Percentiles rank a stretch among this genome's conserved stretches.
Conservation (phyloP, 1,140 invertebrate genomes). For the Tetraneura akinire region DNA sequence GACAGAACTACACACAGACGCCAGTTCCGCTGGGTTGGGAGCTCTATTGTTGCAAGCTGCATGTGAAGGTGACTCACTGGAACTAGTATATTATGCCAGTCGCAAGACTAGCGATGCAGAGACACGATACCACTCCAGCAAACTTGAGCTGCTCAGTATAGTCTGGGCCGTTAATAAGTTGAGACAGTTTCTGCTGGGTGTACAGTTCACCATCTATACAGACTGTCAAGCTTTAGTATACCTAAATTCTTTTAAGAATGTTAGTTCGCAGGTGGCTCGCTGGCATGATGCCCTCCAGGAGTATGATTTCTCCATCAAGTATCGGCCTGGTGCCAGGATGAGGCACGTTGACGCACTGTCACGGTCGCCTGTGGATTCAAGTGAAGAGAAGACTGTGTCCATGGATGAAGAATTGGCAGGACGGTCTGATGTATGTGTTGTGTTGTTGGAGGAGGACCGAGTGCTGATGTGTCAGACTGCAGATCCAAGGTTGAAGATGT, state of each 20-base stretch:
- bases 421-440: neutral
- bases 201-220: slow-evolving; percentile 5
- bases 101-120: slow-evolving; percentile 6
- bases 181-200: neutral
- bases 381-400: neutral
- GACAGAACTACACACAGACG: slow-evolving; percentile 57
- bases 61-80: neutral
- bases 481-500: too few relatives aligned
- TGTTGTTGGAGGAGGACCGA: neutral
- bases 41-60: slow-evolving; percentile 56
- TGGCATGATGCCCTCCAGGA: slow-evolving; percentile 57
- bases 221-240: slow-evolving; percentile 34
- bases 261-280: slow-evolving; percentile 55
- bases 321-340: slow-evolving; percentile 55
- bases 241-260: slow-evolving; percentile 36
- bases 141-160: slow-evolving; percentile 13
- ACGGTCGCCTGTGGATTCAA: neutral
- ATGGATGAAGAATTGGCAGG: neutral
- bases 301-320: slow-evolving; percentile 53
- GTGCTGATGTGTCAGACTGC: neutral
- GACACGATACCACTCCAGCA: slow-evolving; percentile 25
- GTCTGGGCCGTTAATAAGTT: neutral
- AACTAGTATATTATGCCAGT: slow-evolving; percentile 25
- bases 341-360: neutral
- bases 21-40: slow-evolving; percentile 56